Percentiles rank a stretch among this genome's conserved stretches.
phyloP scores from a whole-genome alignment of 2,797 vertebrate genomes.

The Strix occidentalis region DNA sequence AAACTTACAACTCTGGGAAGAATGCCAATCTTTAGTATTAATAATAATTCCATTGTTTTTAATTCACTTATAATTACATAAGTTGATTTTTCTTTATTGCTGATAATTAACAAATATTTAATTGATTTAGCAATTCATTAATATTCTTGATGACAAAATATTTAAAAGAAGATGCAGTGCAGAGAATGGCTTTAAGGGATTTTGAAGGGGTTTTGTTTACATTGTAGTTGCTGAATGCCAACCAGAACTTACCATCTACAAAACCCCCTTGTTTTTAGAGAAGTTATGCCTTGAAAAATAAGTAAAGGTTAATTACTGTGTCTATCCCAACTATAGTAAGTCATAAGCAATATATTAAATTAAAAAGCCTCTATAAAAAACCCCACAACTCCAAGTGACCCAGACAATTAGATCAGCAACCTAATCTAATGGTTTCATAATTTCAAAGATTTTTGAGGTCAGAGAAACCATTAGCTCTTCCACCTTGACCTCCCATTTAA shows the following conservation, averaged over 20 bases:
- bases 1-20: constrained; percentile 64
- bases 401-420: constrained; percentile 22
- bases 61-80: constrained; percentile 71
- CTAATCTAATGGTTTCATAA: constrained; percentile 40
- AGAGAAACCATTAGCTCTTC: constrained; percentile 39
- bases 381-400: neutral
- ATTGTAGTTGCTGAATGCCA: neutral
- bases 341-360: neutral
- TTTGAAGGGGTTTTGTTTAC: neutral
- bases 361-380: neutral
- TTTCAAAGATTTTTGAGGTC: constrained; percentile 48
- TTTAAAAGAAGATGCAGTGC: neutral
- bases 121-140: constrained; percentile 67
- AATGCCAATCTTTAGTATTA: constrained; percentile 69
- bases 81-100: constrained; percentile 69
- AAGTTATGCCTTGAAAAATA: neutral
- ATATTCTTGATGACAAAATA: constrained; percentile 53
- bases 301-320: neutral
- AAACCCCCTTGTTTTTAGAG: neutral
- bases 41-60: constrained; percentile 74
- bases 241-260: neutral
- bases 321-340: neutral
- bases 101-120: constrained; percentile 71
- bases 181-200: neutral
- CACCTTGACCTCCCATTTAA: constrained; percentile 36